A percentile compares a stretch with the other conserved stretches of the same genome.
Conservation (phyloP, 2,113 vertebrate genomes). For the Trogon surrucura region DNA sequence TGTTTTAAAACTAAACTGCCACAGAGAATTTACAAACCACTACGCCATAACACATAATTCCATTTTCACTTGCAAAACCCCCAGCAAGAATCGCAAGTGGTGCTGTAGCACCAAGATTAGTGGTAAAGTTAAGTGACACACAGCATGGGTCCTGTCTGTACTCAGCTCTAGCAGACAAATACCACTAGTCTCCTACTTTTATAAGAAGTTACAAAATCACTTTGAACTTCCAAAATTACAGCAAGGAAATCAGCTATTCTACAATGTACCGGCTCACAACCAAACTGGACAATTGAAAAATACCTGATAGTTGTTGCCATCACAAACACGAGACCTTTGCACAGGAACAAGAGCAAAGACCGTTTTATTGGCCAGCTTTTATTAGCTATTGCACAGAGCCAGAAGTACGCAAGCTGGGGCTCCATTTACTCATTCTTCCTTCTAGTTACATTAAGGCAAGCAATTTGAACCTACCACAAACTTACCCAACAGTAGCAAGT, state of each 20-base stretch:
- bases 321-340: not conserved
- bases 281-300: not conserved
- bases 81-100: constrained; percentile 28
- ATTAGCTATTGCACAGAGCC: not conserved
- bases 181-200: not conserved
- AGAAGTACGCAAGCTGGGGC: not conserved
- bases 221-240: not conserved
- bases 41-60: constrained; percentile 10
- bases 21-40: constrained; percentile 38
- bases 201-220: not conserved
- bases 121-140: not conserved
- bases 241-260: not conserved
- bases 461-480: not conserved
- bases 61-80: constrained; percentile 18
- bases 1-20: constrained; percentile 23
- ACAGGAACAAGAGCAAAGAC: not conserved
- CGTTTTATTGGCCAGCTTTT: not conserved
- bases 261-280: not conserved
- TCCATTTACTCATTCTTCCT: not conserved
- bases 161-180: not conserved
- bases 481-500: not conserved
- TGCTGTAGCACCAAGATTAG: constrained; percentile 18
- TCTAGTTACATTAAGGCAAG: not conserved
- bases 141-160: not conserved
- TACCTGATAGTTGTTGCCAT: not conserved